Evolutionary conservation across 1,140 invertebrate species (phyloP).

Genomic region (Solenopsis fugax): DNA sequence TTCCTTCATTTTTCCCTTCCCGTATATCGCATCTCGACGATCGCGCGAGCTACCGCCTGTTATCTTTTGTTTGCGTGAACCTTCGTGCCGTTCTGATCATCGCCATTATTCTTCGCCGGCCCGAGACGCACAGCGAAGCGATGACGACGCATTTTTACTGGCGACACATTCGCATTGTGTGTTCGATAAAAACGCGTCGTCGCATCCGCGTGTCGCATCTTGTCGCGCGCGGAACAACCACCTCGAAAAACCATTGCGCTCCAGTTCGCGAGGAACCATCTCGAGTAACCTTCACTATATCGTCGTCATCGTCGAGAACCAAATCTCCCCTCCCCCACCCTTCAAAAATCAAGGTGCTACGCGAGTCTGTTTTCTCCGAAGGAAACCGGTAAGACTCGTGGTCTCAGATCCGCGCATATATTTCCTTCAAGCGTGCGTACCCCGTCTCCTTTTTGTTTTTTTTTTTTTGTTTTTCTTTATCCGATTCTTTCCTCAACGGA

Average conservation of each 20-base stretch:
- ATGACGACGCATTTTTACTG: conserved; percentile 39
- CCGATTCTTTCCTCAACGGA: conserved; percentile 4
- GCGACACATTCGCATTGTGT: conserved; percentile 3
- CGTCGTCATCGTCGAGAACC: conserved; percentile 59
- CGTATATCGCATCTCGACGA: conserved; percentile 56
- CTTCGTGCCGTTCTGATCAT: conserved; percentile 50
- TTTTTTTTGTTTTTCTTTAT: conserved; percentile 7
- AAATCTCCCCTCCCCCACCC: neutral
- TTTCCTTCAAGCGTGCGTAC: neutral
- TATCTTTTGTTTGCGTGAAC: conserved; percentile 49
- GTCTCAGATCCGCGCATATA: conserved; percentile 29
- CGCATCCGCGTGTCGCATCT: neutral
- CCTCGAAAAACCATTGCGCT: too few relatives aligned
- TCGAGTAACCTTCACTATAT: neutral
- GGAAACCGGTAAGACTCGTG: conserved; percentile 35
- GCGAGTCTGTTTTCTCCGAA: conserved; percentile 26
- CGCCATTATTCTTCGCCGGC: conserved; percentile 52
- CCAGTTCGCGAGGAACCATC: neutral
- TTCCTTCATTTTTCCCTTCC: conserved; percentile 31
- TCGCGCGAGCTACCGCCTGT: conserved; percentile 29
- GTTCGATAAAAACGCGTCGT: neutral
- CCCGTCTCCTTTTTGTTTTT: conserved; percentile 20
- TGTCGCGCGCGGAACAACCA: too few relatives aligned
- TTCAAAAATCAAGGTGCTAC: conserved; percentile 67
- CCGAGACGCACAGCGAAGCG: conserved; percentile 1